These are phyloP conservation scores for Bombus pascuorum DNA, from an alignment of 1,140 invertebrate genomes.

Conservation along the genomic window DNA sequence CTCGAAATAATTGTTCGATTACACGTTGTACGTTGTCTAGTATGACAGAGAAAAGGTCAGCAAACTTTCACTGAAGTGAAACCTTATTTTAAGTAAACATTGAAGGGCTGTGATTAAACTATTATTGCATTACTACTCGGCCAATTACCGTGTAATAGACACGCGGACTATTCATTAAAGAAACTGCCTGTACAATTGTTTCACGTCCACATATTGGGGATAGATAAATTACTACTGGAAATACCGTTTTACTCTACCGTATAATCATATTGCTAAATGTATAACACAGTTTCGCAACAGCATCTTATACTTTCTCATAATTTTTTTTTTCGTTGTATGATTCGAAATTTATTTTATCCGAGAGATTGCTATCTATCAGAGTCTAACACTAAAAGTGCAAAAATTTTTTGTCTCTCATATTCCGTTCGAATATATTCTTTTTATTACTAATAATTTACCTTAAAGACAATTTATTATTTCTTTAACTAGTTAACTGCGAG, in stretches of 20 bases:
- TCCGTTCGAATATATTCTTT: too few relatives aligned
- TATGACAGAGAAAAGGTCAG: constrained; percentile 12
- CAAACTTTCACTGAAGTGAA: constrained; percentile 41
- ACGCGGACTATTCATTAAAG: constrained; percentile 21
- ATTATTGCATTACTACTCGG: constrained; percentile 29
- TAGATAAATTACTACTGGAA: constrained; percentile 14
- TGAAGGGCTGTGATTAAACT: constrained; percentile 46
- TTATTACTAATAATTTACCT: too few relatives aligned
- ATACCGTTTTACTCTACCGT: neutral
- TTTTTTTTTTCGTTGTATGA: neutral
- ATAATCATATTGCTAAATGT: neutral
- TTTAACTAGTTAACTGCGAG: too few relatives aligned
- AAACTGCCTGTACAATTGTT: constrained; percentile 2
- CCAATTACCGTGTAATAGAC: constrained; percentile 33
- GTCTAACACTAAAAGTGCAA: too few relatives aligned
- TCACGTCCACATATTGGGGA: neutral
- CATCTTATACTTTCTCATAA: neutral
- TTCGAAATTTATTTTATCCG: too few relatives aligned
- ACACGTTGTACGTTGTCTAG: neutral
- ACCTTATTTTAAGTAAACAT: constrained; percentile 31
- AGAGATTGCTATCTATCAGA: too few relatives aligned
- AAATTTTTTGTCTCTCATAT: too few relatives aligned
- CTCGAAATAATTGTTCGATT: constrained; percentile 35
- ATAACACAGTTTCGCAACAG: neutral
- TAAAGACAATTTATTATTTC: too few relatives aligned